phyloP scores from a whole-genome alignment of 2,888 invertebrate species.

The Dolichopus griseipennis region DNA sequence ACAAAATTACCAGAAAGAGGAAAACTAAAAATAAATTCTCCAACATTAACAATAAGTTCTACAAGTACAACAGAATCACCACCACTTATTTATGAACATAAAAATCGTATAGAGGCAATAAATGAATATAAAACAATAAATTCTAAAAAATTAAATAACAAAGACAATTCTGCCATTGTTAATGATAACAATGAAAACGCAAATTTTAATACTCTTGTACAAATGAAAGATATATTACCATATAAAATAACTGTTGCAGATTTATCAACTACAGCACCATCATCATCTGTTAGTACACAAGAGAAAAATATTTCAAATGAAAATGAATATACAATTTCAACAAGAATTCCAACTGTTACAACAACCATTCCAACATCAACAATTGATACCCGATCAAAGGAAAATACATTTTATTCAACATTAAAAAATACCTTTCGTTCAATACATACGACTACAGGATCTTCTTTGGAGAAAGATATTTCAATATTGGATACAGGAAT shows the following conservation, averaged over 20 bases:
- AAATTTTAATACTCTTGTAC: neutral
- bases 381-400: no score
- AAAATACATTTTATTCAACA: neutral
- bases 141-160: neutral
- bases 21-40: no score
- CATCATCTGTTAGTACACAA: neutral
- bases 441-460: constrained; percentile 1
- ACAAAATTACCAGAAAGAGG: neutral
- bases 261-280: neutral
- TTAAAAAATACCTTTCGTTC: neutral
- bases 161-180: neutral
- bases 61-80: neutral
- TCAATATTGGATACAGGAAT: neutral
- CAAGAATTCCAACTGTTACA: neutral
- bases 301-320: neutral
- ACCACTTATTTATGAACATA: neutral
- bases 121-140: neutral
- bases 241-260: neutral
- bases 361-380: neutral
- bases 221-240: neutral
- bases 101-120: neutral
- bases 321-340: neutral
- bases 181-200: neutral
- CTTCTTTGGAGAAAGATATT: neutral
- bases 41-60: no score